These are phyloP conservation scores for Polypterus senegalus DNA, from an alignment of 2,113 vertebrate species.

Conservation along the genomic window DNA sequence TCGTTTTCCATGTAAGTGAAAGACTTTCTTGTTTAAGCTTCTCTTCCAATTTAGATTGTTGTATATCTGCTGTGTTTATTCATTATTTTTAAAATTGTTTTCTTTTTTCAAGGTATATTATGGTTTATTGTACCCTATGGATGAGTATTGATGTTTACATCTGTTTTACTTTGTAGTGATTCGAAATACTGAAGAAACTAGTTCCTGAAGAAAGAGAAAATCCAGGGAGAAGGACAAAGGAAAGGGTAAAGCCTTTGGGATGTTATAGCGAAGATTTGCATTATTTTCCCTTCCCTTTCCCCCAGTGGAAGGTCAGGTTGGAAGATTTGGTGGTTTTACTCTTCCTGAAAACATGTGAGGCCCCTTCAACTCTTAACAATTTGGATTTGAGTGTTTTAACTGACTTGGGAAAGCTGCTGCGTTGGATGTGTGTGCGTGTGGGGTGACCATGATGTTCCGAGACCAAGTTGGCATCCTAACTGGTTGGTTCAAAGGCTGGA, in stretches of 20 bases:
- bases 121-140: too few relatives aligned
- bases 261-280: conserved; percentile 24
- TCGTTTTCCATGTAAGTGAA: too few relatives aligned
- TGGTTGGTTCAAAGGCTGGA: conserved; percentile 94
- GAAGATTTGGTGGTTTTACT: too few relatives aligned
- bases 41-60: too few relatives aligned
- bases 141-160: too few relatives aligned
- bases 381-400: conserved; percentile 46
- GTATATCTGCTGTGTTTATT: too few relatives aligned
- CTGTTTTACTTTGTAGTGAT: too few relatives aligned
- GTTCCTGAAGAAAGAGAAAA: too few relatives aligned
- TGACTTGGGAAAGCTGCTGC: conserved; percentile 26
- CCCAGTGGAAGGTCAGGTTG: not conserved
- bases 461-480: conserved; percentile 91
- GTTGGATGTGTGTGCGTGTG: conserved; percentile 23
- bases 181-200: too few relatives aligned
- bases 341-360: conserved; percentile 59
- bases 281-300: conserved; percentile 2
- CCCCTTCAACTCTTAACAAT: conserved; percentile 35
- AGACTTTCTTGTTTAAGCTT: too few relatives aligned
- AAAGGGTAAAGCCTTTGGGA: conserved; percentile 11
- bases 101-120: too few relatives aligned
- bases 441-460: conserved; percentile 91
- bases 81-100: too few relatives aligned
- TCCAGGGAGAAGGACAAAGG: not conserved